Conservation (phyloP, 2,113 vertebrate genomes). For the Lipophrys pholis region DNA sequence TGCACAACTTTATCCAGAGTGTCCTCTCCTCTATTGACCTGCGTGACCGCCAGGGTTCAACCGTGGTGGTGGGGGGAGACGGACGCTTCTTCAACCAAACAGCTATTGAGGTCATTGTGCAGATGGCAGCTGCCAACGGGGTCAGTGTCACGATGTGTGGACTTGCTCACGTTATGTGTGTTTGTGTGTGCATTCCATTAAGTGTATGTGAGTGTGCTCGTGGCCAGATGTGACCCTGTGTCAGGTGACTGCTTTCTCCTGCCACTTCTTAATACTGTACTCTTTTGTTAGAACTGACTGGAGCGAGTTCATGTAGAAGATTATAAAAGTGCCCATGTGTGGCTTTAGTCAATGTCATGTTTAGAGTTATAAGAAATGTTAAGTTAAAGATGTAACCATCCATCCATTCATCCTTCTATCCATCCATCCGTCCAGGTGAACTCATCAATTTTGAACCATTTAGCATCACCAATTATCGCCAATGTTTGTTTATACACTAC, state of each 20-base stretch:
- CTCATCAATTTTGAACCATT: too few relatives aligned
- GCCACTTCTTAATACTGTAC: background rate
- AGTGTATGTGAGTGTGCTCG: background rate
- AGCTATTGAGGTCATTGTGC: slow-evolving; percentile 91
- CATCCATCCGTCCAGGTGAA: too few relatives aligned
- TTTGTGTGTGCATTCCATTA: slow-evolving; percentile 20
- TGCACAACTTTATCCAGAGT: slow-evolving; percentile 97
- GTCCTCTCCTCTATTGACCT: slow-evolving; percentile 96
- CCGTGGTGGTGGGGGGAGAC: slow-evolving; percentile 94
- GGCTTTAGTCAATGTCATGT: too few relatives aligned
- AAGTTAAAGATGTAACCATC: too few relatives aligned
- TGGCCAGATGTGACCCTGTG: background rate
- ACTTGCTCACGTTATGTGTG: slow-evolving; percentile 25
- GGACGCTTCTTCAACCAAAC: slow-evolving; percentile 94
- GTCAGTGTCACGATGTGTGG: slow-evolving; percentile 86
- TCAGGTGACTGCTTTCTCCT: slow-evolving; percentile 25
- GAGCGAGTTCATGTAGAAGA: too few relatives aligned
- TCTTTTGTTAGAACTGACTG: too few relatives aligned
- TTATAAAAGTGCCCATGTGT: too few relatives aligned
- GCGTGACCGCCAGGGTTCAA: slow-evolving; percentile 93
- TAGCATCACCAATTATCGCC: too few relatives aligned
- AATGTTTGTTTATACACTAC: too few relatives aligned
- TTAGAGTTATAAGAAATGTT: too few relatives aligned
- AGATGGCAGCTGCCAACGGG: slow-evolving; percentile 98
- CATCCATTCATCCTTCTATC: too few relatives aligned